Base-by-base conservation (phyloP, 1,140 invertebrate genomes). In the Listronotus bonariensis region DNA sequence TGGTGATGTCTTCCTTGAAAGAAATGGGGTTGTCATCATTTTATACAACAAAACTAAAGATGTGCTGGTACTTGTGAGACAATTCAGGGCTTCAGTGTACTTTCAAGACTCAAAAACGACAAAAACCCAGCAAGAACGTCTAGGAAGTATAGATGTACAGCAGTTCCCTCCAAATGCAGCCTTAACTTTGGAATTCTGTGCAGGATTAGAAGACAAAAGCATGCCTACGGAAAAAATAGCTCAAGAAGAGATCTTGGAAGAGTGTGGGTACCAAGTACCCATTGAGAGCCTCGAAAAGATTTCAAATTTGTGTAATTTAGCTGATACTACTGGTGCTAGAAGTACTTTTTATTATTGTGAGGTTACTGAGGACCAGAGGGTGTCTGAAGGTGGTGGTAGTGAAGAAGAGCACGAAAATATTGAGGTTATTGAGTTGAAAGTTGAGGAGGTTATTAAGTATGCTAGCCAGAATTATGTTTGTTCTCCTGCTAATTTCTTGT, bases 171-270 rank as follows among this genome's bases (percentile, higher is more conserved):
- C 87, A 0, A 80, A 79, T 0, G 68, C 88, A 6, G 96, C 94
- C 0, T 72, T 97, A 6, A 91, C 95, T 0, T 77, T 96, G 52
- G 96, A 99, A 81, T 84, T 97, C 52, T 99, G 96, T 82, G 96
- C 95, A 32, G 96, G 96, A 7, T 92, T 98, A 59, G 86, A 97
- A 32, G 96, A 98, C 77, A 97, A 97, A 77, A 79, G 89, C 42
- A 87, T 87, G 57, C 75, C 87, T 40, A 76, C 91, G 40, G 82
- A 82, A 42, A 87, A 96, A 77, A 95, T 95, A 67, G 94, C 93
- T 0, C 83, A 84, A 53, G 90, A 93, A 69, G 96, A 99, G 79
- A 84, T 98, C 0, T 73, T 90, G 7, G 96, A 98, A 80, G 96
- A 99, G 80, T 97, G 95, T 81, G 96, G 96, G 3, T 99, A 97